Conservation (phyloP, 2,797 vertebrate genomes). For the Anas acuta region DNA sequence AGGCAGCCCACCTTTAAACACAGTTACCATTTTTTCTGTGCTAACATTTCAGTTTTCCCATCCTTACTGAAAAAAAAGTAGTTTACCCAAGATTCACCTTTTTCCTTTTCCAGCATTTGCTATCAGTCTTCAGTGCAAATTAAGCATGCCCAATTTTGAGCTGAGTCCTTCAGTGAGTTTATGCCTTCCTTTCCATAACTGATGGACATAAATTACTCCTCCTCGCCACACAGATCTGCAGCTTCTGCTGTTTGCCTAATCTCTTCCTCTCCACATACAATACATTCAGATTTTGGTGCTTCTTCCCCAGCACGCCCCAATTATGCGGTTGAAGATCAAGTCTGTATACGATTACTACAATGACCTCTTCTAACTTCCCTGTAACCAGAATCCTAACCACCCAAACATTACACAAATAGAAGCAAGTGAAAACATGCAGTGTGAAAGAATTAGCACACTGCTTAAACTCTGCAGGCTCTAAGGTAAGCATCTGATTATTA, state of each 20-base stretch:
- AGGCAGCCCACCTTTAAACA: neutral
- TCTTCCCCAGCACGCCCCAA: neutral
- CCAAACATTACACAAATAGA: neutral
- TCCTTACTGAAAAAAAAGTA: neutral
- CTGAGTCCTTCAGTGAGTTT: neutral
- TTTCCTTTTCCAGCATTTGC: neutral
- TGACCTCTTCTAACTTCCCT: neutral
- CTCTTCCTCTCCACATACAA: neutral
- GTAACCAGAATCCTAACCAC: neutral
- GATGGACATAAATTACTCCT: neutral
- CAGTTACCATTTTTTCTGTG: neutral
- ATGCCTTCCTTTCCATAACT: neutral
- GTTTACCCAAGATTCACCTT: neutral
- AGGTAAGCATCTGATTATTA: neutral
- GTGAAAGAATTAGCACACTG: neutral
- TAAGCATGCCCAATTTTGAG: neutral
- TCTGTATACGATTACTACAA: neutral
- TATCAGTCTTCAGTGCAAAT: neutral
- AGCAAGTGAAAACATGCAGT: neutral
- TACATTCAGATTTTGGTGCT: neutral
- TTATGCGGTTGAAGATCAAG: neutral
- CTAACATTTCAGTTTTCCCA: neutral
- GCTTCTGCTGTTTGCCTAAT: neutral
- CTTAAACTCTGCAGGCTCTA: neutral
- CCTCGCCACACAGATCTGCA: neutral